These are phyloP conservation scores for Popillia japonica DNA, from an alignment of 1,140 invertebrate genomes.

Conservation along the genomic window DNA sequence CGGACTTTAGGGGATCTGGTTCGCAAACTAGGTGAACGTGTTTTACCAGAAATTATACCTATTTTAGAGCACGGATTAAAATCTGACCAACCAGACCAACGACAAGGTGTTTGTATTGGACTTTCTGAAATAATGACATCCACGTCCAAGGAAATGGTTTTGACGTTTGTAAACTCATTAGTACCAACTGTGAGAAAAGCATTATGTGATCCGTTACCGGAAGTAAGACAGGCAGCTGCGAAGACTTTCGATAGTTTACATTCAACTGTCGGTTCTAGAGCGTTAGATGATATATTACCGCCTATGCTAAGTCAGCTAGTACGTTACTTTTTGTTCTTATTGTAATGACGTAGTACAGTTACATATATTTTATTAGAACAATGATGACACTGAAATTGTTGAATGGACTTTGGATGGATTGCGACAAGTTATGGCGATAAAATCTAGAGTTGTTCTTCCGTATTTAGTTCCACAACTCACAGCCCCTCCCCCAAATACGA, in stretches of 20 bases:
- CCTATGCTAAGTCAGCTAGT: conserved; percentile 85
- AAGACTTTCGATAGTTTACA: conserved; percentile 97
- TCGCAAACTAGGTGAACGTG: conserved; percentile 95
- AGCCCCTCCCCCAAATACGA: conserved; percentile 86
- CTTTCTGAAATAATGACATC: conserved; percentile 98
- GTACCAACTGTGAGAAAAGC: conserved; percentile 97
- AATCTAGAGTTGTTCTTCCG: conserved; percentile 92
- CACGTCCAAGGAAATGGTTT: conserved; percentile 93
- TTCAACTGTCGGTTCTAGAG: conserved; percentile 90
- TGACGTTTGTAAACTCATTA: conserved; percentile 92
- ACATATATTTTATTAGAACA: conserved; percentile 72
- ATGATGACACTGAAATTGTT: conserved; percentile 75
- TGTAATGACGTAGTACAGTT: too few species aligned
- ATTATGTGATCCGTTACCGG: conserved; percentile 89
- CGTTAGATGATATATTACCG: conserved; percentile 97
- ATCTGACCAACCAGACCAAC: conserved; percentile 89
- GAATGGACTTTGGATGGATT: conserved; percentile 93
- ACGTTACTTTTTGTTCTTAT: too few species aligned
- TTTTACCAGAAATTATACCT: conserved; percentile 97
- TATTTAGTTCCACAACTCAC: conserved; percentile 96
- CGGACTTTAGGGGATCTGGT: conserved; percentile 97
- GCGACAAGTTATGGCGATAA: conserved; percentile 96
- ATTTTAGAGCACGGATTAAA: conserved; percentile 94
- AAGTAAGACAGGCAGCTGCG: conserved; percentile 93
- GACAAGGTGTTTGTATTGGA: conserved; percentile 98